Evolutionary conservation across 2,888 invertebrate species (phyloP).

Genomic region (Hartigia nigra): DNA sequence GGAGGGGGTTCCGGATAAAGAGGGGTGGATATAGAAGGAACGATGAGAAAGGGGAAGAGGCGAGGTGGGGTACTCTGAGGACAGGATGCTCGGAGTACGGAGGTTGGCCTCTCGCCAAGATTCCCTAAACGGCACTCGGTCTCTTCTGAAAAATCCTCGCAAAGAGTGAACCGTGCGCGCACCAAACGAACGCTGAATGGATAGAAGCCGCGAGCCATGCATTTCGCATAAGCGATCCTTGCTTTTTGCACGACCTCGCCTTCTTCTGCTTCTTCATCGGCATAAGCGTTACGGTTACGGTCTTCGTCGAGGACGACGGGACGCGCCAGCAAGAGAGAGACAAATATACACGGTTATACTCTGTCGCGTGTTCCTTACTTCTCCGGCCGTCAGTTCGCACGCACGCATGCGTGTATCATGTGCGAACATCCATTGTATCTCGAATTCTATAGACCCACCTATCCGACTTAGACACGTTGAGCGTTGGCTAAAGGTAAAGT

Average conservation of each 20-base stretch:
- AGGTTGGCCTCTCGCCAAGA: constrained; percentile 50
- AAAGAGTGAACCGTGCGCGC: constrained; percentile 27
- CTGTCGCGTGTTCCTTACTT: neutral
- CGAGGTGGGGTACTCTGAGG: constrained; percentile 21
- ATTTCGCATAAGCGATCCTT: constrained; percentile 24
- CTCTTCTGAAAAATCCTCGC: constrained; percentile 53
- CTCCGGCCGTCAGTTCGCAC: neutral
- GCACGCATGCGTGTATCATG: neutral
- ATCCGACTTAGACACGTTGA: neutral
- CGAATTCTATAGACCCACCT: neutral
- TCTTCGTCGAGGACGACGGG: constrained; percentile 9
- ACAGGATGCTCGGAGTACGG: neutral
- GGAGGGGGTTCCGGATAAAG: neutral
- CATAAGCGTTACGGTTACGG: constrained; percentile 33
- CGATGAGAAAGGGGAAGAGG: constrained; percentile 8
- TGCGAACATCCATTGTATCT: neutral
- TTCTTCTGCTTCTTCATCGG: constrained; percentile 52
- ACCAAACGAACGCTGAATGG: neutral
- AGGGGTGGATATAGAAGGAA: constrained; percentile 7
- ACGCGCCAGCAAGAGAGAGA: constrained; percentile 13
- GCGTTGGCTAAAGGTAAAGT: neutral
- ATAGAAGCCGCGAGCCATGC: constrained; percentile 15
- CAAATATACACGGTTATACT: neutral
- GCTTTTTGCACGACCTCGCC: constrained; percentile 49
- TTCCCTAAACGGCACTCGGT: constrained; percentile 62